These are phyloP conservation scores for Drosophila burlai DNA, from an alignment of 1,140 invertebrate genomes.

Conservation along the genomic window DNA sequence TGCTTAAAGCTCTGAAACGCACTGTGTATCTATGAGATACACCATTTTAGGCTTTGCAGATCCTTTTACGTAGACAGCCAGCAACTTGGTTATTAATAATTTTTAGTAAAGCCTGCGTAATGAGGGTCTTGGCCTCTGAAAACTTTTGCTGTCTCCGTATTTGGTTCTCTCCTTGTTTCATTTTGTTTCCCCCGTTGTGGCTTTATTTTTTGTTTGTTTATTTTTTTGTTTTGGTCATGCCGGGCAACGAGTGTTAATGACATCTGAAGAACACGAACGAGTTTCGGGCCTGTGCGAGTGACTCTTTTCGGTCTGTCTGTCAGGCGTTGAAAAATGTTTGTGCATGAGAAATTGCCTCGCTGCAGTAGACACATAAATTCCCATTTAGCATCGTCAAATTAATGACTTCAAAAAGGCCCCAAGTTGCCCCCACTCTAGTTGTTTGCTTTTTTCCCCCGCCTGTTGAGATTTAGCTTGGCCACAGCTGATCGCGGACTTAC, in stretches of 20 bases:
- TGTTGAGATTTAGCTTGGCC: slow-evolving; percentile 21
- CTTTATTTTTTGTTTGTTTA: slow-evolving; percentile 24
- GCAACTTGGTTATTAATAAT: slow-evolving; percentile 46
- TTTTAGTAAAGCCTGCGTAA: slow-evolving; percentile 37
- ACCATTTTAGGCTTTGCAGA: slow-evolving; percentile 5
- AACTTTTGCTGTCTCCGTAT: slow-evolving; percentile 8
- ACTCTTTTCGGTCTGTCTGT: slow-evolving; percentile 47
- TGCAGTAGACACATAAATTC: slow-evolving; percentile 81
- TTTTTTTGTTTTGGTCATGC: slow-evolving; percentile 48
- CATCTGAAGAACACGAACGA: slow-evolving; percentile 65
- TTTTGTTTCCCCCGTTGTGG: not conserved
- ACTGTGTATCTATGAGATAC: slow-evolving; percentile 3
- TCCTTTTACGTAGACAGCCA: slow-evolving; percentile 57
- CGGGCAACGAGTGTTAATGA: slow-evolving; percentile 73
- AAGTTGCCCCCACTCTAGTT: slow-evolving; percentile 24
- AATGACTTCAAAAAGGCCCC: slow-evolving; percentile 68
- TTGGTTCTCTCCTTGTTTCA: slow-evolving; percentile 20
- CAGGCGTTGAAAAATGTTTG: slow-evolving; percentile 75
- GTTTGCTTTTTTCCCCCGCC: not conserved
- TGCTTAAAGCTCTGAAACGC: not conserved
- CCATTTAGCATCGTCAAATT: slow-evolving; percentile 81
- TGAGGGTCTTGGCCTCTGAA: slow-evolving; percentile 23
- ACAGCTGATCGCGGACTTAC: slow-evolving; percentile 62
- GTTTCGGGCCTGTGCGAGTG: slow-evolving; percentile 45
- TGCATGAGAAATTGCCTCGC: slow-evolving; percentile 69